Evolutionary conservation across 2,888 invertebrate species (phyloP).

Genomic region (Empis livida): DNA sequence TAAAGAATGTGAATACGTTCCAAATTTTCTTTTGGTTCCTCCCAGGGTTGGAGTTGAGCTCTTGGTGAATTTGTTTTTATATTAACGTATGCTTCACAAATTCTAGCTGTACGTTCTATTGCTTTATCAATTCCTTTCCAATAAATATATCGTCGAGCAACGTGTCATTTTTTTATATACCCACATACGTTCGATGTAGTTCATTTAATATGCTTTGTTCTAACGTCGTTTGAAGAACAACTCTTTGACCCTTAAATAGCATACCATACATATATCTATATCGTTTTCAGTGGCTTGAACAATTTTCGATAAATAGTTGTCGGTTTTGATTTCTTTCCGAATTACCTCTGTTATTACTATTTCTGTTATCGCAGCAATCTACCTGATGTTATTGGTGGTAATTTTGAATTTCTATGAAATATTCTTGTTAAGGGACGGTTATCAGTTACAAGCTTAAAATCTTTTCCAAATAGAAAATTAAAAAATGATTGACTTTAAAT

Average conservation of each 20-base stretch:
- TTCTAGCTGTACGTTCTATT: too few species aligned
- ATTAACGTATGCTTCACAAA: too few species aligned
- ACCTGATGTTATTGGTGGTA: constrained; percentile 9
- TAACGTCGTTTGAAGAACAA: too few species aligned
- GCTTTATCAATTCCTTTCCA: too few species aligned
- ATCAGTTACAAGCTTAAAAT: constrained; percentile 8
- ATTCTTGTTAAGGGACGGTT: constrained; percentile 10
- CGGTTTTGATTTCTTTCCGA: not conserved
- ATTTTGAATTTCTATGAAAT: constrained; percentile 10
- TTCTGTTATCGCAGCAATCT: constrained; percentile 6
- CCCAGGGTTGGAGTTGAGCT: too few species aligned
- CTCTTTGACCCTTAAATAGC: not conserved
- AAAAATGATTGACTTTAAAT: constrained; percentile 6
- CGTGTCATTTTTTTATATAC: too few species aligned
- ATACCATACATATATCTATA: not conserved
- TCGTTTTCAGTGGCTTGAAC: not conserved
- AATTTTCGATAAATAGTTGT: not conserved
- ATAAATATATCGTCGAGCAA: too few species aligned
- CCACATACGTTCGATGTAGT: too few species aligned
- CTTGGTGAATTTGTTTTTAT: too few species aligned
- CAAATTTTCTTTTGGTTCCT: too few species aligned
- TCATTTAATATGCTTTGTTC: too few species aligned
- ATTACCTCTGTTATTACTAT: not conserved
- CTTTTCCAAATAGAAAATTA: constrained; percentile 6
- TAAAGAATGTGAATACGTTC: too few species aligned